These are phyloP conservation scores for Conops quadrifasciatus DNA, from an alignment of 2,888 invertebrate species.

Conservation along the genomic window DNA sequence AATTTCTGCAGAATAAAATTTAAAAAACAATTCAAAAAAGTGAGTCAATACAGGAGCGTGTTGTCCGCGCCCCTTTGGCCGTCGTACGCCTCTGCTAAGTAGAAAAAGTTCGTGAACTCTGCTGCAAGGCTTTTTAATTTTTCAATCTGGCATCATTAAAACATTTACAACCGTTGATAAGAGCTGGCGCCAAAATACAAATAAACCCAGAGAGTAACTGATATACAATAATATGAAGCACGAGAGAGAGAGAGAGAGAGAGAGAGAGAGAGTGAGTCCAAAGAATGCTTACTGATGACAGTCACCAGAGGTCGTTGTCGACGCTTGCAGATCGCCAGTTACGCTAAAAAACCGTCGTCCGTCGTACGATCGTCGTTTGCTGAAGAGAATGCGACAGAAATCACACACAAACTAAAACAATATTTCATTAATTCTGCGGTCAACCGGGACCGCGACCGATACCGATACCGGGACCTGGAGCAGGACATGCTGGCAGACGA, in stretches of 20 bases:
- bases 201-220: slow-evolving; percentile 35
- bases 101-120: background rate
- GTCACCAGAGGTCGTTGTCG: no score
- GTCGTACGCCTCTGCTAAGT: background rate
- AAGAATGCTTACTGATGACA: no score
- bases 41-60: no score
- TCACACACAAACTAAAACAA: slow-evolving; percentile 23
- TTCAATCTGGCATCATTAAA: slow-evolving; percentile 41
- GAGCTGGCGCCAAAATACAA: slow-evolving; percentile 43
- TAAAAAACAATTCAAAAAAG: no score
- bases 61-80: background rate
- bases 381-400: slow-evolving; percentile 9
- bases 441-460: slow-evolving; percentile 7
- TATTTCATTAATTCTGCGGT: slow-evolving; percentile 32
- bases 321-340: no score
- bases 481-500: background rate
- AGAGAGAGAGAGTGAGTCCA: no score
- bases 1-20: no score
- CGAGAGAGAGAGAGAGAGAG: no score
- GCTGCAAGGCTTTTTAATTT: slow-evolving; percentile 18
- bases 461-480: background rate
- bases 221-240: background rate
- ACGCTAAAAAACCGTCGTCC: no score
- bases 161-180: slow-evolving; percentile 43
- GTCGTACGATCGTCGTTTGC: no score